Conservation (phyloP, 1,140 invertebrate genomes). For the Hycleus phaleratus region DNA sequence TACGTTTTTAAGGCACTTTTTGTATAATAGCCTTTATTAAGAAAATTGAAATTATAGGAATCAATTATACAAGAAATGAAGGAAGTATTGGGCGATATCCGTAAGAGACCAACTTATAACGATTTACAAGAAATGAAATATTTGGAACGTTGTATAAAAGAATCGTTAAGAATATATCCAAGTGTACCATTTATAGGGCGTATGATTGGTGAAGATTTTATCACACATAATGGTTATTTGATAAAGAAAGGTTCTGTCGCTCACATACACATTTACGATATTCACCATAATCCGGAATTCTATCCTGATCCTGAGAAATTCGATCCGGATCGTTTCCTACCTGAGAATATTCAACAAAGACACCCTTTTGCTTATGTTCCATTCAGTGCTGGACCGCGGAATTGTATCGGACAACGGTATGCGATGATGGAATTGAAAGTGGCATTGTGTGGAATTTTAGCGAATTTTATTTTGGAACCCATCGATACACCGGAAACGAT, state of each 20-base stretch:
- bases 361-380: slow-evolving; percentile 51
- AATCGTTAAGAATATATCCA: slow-evolving; percentile 55
- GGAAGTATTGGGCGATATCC: slow-evolving; percentile 47
- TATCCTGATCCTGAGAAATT: slow-evolving; percentile 58
- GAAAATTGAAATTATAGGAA: not conserved
- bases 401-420: slow-evolving; percentile 67
- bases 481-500: slow-evolving; percentile 23
- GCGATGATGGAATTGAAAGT: slow-evolving; percentile 68
- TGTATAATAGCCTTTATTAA: not conserved
- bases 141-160: slow-evolving; percentile 56
- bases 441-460: slow-evolving; percentile 55
- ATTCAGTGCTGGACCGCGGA: slow-evolving; percentile 56
- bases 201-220: slow-evolving; percentile 43
- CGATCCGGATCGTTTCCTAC: slow-evolving; percentile 59
- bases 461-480: slow-evolving; percentile 48
- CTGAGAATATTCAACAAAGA: slow-evolving; percentile 43
- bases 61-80: slow-evolving; percentile 48
- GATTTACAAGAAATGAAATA: slow-evolving; percentile 57
- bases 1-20: not conserved
- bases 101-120: slow-evolving; percentile 45
- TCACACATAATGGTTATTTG: slow-evolving; percentile 25
- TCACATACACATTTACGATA: slow-evolving; percentile 13
- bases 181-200: slow-evolving; percentile 58
- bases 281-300: slow-evolving; percentile 22
- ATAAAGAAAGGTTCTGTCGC: slow-evolving; percentile 12